These are phyloP conservation scores for Rutilus rutilus DNA, from an alignment of 2,113 vertebrate species.

Conservation along the genomic window DNA sequence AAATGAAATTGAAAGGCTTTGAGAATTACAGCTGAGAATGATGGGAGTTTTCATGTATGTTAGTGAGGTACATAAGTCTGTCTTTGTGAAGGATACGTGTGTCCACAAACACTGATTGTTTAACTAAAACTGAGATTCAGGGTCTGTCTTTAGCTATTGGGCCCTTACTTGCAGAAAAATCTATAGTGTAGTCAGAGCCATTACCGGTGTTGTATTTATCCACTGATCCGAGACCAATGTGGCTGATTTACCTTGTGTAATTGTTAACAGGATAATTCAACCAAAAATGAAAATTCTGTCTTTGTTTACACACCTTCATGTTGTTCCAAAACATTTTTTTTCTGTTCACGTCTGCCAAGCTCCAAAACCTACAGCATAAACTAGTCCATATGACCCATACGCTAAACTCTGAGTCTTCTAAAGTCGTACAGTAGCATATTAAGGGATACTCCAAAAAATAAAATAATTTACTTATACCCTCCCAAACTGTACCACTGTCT, in stretches of 20 bases:
- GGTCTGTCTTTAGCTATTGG: not conserved
- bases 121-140: not conserved
- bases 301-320: not conserved
- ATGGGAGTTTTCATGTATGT: not conserved
- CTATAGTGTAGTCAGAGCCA: constrained; percentile 18
- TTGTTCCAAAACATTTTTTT: constrained; percentile 3
- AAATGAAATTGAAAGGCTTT: not conserved
- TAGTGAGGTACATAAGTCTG: not conserved
- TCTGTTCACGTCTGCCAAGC: not conserved
- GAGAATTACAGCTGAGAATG: not conserved
- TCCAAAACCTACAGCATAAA: not conserved
- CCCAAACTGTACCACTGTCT: not conserved
- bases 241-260: constrained; percentile 27
- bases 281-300: not conserved
- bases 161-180: not conserved
- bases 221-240: constrained; percentile 22
- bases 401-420: not conserved
- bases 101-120: not conserved
- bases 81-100: not conserved
- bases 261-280: constrained; percentile 10
- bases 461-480: not conserved
- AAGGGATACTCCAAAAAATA: not conserved
- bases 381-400: not conserved
- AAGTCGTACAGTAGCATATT: not conserved
- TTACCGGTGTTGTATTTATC: constrained; percentile 22